Evolutionary conservation across 1,140 invertebrate genomes (phyloP).

Genomic region (Scaptodrosophila lebanonensis): DNA sequence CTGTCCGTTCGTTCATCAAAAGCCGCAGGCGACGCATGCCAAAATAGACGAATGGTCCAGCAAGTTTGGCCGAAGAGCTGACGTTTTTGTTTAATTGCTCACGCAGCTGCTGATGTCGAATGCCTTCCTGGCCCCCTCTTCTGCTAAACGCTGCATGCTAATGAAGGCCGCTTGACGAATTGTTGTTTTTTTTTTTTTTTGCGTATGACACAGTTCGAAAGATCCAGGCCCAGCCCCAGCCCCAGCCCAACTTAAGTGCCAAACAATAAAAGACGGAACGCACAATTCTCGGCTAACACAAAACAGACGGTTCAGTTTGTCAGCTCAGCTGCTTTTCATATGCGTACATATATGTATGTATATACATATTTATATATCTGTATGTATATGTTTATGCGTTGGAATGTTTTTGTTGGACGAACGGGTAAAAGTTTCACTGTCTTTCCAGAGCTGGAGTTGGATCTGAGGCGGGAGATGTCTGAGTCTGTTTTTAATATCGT

Average conservation of each 20-base stretch:
- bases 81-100: conserved; percentile 54
- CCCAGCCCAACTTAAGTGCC: conserved; percentile 1
- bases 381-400: conserved; percentile 48
- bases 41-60: conserved; percentile 7
- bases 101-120: conserved; percentile 20
- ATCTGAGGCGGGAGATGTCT: conserved; percentile 13
- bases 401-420: conserved; percentile 19
- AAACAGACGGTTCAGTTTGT: conserved; percentile 24
- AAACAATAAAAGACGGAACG: conserved; percentile 55
- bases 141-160: background rate
- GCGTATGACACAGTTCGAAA: conserved; percentile 32
- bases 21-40: conserved; percentile 11
- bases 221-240: conserved; percentile 3
- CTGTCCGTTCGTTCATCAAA: too few species aligned
- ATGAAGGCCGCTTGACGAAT: conserved; percentile 48
- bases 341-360: background rate
- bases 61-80: background rate
- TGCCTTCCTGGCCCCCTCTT: too few species aligned
- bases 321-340: conserved; percentile 2
- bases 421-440: conserved; percentile 51
- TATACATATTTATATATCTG: conserved; percentile 8
- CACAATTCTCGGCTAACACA: conserved; percentile 30
- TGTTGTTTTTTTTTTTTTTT: too few species aligned
- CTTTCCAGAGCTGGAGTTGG: conserved; percentile 25
- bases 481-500: conserved; percentile 28